These are phyloP conservation scores for Gryllus longicercus DNA, from an alignment of 2,888 invertebrate species.

Conservation along the genomic window DNA sequence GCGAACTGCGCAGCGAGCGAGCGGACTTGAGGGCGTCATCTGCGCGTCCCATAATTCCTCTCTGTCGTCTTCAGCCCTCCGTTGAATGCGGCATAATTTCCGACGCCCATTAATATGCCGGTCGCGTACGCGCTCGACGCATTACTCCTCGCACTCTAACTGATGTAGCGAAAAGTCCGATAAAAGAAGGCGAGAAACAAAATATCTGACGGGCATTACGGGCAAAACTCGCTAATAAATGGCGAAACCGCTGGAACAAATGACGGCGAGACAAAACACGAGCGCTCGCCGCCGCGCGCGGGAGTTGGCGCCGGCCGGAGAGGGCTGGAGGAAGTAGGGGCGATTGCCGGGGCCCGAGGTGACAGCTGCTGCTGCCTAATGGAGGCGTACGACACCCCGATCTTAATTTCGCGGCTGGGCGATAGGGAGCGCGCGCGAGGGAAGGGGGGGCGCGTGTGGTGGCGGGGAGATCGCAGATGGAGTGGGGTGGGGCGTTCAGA, in stretches of 20 bases:
- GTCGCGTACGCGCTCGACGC: not conserved
- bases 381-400: conserved; percentile 5
- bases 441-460: not conserved
- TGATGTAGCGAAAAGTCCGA: not conserved
- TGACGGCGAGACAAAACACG: too few species aligned
- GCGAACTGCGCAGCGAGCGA: too few species aligned
- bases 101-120: not conserved
- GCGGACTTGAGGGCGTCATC: not conserved
- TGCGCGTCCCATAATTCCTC: conserved; percentile 4
- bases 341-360: not conserved
- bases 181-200: conserved; percentile 1
- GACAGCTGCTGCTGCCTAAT: not conserved
- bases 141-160: not conserved
- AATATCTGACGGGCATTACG: not conserved
- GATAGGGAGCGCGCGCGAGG: not conserved
- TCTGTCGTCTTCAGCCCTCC: not conserved
- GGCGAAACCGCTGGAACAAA: not conserved
- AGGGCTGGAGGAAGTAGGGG: not conserved
- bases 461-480: not conserved
- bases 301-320: not conserved
- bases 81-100: conserved; percentile 17
- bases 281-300: not conserved
- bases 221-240: not conserved
- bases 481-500: too few species aligned
- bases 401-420: conserved; percentile 17